Evolutionary conservation across 2,797 vertebrate genomes (phyloP), one percentile per base, ranked within the genome.

Genomic region (Alauda arvensis): DNA sequence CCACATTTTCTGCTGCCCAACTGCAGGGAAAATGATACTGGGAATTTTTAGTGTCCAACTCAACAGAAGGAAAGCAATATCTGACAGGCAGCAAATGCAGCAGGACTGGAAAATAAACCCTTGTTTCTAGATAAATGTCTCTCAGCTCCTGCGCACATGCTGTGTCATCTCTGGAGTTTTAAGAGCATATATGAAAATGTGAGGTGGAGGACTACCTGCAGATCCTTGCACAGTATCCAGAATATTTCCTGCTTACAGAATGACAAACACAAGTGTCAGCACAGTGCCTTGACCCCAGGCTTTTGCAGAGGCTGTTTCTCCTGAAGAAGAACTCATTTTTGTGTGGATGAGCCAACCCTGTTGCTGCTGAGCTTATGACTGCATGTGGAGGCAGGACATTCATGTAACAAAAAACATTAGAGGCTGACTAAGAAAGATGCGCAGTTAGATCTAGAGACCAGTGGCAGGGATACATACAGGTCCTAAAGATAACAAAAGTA

Each of bases 71-170:
- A 37, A 18, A 56, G 59, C 45, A 23, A 3, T 40, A 33, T 26
- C 29, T 42, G 33, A 75, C 57, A 61, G 77, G 29, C 28, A 63
- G 18, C 43, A 66, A 74, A 42, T 31, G 26, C 28, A 71, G 43
- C 18, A 42, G 21, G 14, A 76, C 37, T 61, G 6, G 24, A 83
- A 52, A 81, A 88, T 13, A 65, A 74, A 21, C 26, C 10, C 2
- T 19, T 14, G 8, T 52, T 88, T 52, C 19, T 49, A 34, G 13
- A 29, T 29, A 63, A 65, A 26, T 29, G 3, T 28, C 18, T 14
- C 19, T 61, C 46, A 14, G 18, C 19, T 55, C 31, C 52, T 5
- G 3, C 25, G 43, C 7, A 7, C 0, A 0, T 42, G 39, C 40
- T 46, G 42, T 9, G 24, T 6, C 8, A 1, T 18, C 59, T 52